Evolutionary conservation across 2,888 invertebrate species (phyloP).

Genomic region (Dinocampus coccinellae): DNA sequence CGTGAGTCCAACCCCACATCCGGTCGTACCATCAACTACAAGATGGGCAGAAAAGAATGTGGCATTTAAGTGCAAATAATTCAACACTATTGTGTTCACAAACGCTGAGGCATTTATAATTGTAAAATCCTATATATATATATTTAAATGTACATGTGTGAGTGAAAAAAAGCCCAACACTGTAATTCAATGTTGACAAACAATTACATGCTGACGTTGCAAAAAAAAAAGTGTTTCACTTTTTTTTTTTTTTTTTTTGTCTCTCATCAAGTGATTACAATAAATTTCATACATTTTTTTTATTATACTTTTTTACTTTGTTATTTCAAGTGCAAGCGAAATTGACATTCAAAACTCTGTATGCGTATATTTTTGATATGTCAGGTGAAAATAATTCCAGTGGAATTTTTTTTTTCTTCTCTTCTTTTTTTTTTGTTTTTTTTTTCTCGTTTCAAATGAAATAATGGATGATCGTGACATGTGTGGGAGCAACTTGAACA

Average conservation of each 20-base stretch:
- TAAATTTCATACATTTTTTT: not conserved
- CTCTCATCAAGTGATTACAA: not conserved
- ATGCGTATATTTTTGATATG: not conserved
- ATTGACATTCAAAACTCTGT: not conserved
- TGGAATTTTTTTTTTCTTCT: not conserved
- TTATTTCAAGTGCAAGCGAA: not conserved
- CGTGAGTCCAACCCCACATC: slow-evolving; percentile 40
- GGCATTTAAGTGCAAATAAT: slow-evolving; percentile 58
- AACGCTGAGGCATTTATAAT: slow-evolving; percentile 41
- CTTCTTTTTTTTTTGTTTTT: too few relatives aligned
- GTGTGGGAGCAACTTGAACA: slow-evolving; percentile 42
- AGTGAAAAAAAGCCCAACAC: not conserved
- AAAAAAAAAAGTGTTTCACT: not conserved
- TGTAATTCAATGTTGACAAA: not conserved
- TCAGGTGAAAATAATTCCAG: not conserved
- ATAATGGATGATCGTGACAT: not conserved
- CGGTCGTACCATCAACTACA: slow-evolving; percentile 26
- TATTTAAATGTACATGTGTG: not conserved
- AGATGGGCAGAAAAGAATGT: not conserved
- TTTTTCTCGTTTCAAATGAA: not conserved
- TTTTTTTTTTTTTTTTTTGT: not conserved
- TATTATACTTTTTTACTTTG: not conserved
- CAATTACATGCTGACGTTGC: not conserved
- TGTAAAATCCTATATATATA: too few relatives aligned
- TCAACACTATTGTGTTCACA: slow-evolving; percentile 51